Conservation (phyloP, 2,888 invertebrate species). For the Patella ulyssiponensis region DNA sequence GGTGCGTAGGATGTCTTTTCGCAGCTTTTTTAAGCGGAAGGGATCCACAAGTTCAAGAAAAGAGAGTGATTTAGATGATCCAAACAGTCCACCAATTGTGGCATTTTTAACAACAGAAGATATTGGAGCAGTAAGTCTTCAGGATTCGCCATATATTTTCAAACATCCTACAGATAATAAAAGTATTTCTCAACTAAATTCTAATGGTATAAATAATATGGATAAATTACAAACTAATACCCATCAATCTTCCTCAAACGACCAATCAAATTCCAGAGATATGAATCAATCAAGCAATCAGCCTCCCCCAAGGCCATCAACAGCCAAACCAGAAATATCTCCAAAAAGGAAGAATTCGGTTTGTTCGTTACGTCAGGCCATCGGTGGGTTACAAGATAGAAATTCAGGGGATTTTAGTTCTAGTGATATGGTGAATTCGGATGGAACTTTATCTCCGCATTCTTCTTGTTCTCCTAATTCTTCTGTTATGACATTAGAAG, state of each 20-base stretch:
- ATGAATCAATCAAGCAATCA: slow-evolving; percentile 3
- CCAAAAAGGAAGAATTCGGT: slow-evolving; percentile 16
- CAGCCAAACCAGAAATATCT: slow-evolving; percentile 11
- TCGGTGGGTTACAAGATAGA: slow-evolving; percentile 11
- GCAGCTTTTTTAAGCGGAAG: slow-evolving; percentile 40
- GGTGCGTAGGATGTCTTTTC: slow-evolving; percentile 36
- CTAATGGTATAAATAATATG: background rate
- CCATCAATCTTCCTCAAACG: background rate
- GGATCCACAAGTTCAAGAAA: slow-evolving; percentile 26
- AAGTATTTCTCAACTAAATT: background rate
- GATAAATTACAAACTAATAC: background rate
- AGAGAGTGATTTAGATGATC: slow-evolving; percentile 24
- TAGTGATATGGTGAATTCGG: slow-evolving; percentile 31
- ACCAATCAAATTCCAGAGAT: background rate
- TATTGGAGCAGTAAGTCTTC: slow-evolving; percentile 32
- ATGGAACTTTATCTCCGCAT: slow-evolving; percentile 32
- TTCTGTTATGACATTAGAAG: slow-evolving; percentile 23
- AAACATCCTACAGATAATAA: background rate
- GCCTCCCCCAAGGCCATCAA: slow-evolving; percentile 8
- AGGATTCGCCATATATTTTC: slow-evolving; percentile 19
- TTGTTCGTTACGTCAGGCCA: slow-evolving; percentile 8
- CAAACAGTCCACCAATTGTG: slow-evolving; percentile 35
- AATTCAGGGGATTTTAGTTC: slow-evolving; percentile 33
- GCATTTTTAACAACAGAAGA: slow-evolving; percentile 33
- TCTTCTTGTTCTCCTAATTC: slow-evolving; percentile 7